Conservation (phyloP, 2,113 vertebrate genomes). For the Philantomba maxwellii region DNA sequence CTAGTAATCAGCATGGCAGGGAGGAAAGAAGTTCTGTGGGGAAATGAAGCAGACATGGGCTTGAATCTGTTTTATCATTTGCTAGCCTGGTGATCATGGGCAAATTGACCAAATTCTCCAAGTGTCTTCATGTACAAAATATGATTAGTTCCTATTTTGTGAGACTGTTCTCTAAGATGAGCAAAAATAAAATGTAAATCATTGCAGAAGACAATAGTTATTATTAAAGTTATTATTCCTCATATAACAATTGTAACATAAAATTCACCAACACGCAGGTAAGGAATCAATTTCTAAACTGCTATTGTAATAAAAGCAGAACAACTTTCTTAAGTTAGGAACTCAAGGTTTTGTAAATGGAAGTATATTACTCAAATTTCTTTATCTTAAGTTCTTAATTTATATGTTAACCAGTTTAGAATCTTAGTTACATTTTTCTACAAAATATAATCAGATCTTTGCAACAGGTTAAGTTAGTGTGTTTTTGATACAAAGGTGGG, state of each 20-base stretch:
- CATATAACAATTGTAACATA: neutral
- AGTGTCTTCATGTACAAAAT: neutral
- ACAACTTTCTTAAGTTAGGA: neutral
- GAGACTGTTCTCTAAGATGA: neutral
- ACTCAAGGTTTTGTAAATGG: neutral
- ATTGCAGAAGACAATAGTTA: neutral
- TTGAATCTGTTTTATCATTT: neutral
- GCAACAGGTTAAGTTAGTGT: neutral
- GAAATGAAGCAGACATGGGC: neutral
- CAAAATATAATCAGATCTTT: slow-evolving; percentile 3
- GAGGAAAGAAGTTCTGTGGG: neutral
- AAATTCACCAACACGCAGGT: slow-evolving; percentile 8
- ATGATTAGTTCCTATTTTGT: neutral
- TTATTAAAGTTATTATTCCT: slow-evolving; percentile 20
- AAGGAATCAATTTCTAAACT: neutral
- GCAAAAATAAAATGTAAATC: neutral
- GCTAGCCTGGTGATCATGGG: neutral
- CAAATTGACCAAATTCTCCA: neutral
- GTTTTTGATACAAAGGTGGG: neutral
- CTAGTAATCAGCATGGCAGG: neutral
- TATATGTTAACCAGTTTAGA: neutral
- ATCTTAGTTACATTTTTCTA: neutral
- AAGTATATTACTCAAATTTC: slow-evolving; percentile 10
- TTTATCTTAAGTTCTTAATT: neutral
- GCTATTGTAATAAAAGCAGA: neutral